phyloP scores from a whole-genome alignment of 2,888 invertebrate genomes.

The Peribatodes rhomboidaria region DNA sequence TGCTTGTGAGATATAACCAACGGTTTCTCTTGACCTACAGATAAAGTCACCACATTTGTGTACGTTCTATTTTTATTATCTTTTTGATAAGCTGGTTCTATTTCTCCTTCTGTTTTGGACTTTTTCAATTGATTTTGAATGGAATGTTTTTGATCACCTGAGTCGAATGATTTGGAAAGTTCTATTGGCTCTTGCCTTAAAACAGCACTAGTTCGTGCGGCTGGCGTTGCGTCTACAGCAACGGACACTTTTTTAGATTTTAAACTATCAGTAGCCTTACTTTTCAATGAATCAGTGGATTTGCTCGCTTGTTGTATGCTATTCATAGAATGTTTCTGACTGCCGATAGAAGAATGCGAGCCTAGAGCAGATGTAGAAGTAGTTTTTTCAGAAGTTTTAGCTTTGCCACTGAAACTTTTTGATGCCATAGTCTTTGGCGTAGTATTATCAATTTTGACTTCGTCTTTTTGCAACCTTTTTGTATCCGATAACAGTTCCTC shows the following conservation, averaged over 20 bases:
- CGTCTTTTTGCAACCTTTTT: constrained; percentile 62
- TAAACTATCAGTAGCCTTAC: constrained; percentile 73
- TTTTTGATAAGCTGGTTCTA: constrained; percentile 50
- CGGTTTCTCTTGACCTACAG: constrained; percentile 65
- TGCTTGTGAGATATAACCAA: constrained; percentile 88
- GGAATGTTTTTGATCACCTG: constrained; percentile 70
- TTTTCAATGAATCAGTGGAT: constrained; percentile 80
- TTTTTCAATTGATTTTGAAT: constrained; percentile 68
- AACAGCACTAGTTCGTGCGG: constrained; percentile 90
- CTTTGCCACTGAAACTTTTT: constrained; percentile 64
- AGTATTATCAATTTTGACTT: constrained; percentile 56
- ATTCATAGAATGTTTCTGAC: constrained; percentile 67
- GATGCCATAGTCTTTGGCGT: constrained; percentile 57
- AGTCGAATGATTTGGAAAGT: constrained; percentile 88
- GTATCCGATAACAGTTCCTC: constrained; percentile 77
- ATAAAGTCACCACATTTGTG: constrained; percentile 74
- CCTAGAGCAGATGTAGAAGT: constrained; percentile 80
- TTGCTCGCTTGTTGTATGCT: constrained; percentile 67
- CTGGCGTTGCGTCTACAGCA: constrained; percentile 92
- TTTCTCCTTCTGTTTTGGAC: constrained; percentile 78
- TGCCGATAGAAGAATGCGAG: constrained; percentile 76
- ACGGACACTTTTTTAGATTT: constrained; percentile 91
- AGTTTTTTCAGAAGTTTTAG: constrained; percentile 79
- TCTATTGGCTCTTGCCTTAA: constrained; percentile 92
- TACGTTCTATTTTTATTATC: constrained; percentile 63